These are phyloP conservation scores for Sebastes goodei DNA, from an alignment of 2,797 vertebrate genomes.

Conservation along the genomic window DNA sequence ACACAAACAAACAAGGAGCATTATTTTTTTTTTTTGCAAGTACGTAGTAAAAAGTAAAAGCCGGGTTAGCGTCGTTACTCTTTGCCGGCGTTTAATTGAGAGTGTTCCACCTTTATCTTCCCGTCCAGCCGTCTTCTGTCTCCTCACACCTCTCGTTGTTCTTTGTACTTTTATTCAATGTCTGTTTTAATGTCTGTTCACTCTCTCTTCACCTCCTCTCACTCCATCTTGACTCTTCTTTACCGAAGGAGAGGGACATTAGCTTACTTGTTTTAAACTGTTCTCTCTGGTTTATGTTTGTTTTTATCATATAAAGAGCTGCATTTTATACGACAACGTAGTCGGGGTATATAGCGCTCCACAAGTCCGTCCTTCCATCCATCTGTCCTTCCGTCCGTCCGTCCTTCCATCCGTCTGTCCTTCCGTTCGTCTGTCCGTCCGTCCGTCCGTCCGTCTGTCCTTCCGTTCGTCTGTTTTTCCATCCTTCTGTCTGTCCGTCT, in stretches of 20 bases:
- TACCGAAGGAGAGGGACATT: background rate
- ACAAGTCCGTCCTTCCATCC: no score
- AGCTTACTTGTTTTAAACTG: background rate
- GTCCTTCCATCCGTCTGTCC: rapidly evolving
- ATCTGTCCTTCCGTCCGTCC: rapidly evolving
- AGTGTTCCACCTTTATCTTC: conserved; percentile 11
- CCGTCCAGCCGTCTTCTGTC: background rate
- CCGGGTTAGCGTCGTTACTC: conserved; percentile 23
- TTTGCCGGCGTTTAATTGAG: conserved; percentile 26
- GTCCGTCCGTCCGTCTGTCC: rapidly evolving
- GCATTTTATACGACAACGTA: background rate
- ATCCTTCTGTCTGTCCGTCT: no score
- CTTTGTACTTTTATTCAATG: conserved; percentile 39
- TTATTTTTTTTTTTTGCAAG: conserved; percentile 3
- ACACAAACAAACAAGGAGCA: background rate
- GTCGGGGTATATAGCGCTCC: no score
- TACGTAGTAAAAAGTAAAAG: conserved; percentile 15
- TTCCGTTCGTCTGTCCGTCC: rapidly evolving
- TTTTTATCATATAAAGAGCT: background rate
- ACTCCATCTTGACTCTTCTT: background rate
- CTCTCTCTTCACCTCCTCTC: background rate
- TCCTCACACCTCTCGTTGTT: conserved; percentile 19
- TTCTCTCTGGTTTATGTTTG: background rate
- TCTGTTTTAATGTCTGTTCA: conserved; percentile 5
- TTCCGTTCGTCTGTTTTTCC: no score